Conservation (phyloP, 2,797 vertebrate species). For the Sebastes diploproa region DNA sequence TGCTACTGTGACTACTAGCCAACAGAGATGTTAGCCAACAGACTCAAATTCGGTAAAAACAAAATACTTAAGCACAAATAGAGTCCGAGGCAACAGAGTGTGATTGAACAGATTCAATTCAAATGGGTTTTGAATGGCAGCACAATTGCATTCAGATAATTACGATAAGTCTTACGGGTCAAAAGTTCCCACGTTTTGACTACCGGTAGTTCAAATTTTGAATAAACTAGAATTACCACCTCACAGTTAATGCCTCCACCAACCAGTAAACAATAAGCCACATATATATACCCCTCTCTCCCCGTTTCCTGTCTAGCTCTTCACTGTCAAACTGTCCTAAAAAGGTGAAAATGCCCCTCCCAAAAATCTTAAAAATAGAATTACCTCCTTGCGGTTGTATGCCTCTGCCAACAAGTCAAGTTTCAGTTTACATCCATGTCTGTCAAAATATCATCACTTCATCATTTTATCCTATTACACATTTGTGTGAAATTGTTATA, state of each 20-base stretch:
- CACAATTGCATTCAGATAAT: not conserved
- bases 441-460: too few species aligned
- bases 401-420: too few species aligned
- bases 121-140: not conserved
- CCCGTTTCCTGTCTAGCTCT: too few species aligned
- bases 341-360: too few species aligned
- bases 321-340: too few species aligned
- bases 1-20: not conserved
- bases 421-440: too few species aligned
- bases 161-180: not conserved
- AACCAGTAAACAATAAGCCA: not conserved
- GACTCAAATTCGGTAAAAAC: not conserved
- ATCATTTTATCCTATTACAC: too few species aligned
- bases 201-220: accelerated
- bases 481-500: too few species aligned
- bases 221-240: not conserved
- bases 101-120: not conserved
- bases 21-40: not conserved
- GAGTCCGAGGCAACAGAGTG: not conserved
- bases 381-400: too few species aligned
- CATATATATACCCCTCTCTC: not conserved
- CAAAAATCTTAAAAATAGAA: too few species aligned
- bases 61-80: not conserved
- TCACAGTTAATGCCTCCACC: not conserved
- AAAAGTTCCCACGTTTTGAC: not conserved